phyloP scores from a whole-genome alignment of 2,888 invertebrate genomes.

The Ornithoptera priamus region DNA sequence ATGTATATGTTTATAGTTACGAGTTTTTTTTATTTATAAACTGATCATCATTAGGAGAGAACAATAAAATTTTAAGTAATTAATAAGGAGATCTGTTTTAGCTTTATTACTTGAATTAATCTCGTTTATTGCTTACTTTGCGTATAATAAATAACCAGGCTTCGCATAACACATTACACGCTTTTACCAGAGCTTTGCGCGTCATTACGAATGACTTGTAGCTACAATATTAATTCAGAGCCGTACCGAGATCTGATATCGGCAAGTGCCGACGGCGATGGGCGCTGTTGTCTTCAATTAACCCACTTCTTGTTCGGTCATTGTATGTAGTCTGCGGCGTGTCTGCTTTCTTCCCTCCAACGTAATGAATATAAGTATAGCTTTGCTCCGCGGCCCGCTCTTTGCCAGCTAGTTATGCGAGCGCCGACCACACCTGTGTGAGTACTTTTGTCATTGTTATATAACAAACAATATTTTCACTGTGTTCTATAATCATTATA shows the following conservation, averaged over 20 bases:
- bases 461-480: constrained; percentile 5
- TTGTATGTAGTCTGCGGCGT: constrained; percentile 71
- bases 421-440: constrained; percentile 42
- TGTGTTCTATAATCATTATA: neutral
- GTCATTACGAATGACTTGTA: constrained; percentile 23
- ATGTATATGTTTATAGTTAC: too few species aligned
- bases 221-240: constrained; percentile 43
- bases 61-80: neutral
- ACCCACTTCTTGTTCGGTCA: constrained; percentile 68
- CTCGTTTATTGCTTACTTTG: neutral
- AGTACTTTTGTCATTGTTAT: constrained; percentile 33
- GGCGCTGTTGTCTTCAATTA: constrained; percentile 73
- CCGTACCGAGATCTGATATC: constrained; percentile 58
- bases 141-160: constrained; percentile 7
- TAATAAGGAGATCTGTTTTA: neutral
- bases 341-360: constrained; percentile 74
- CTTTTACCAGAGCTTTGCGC: constrained; percentile 17
- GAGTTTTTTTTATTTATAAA: too few species aligned
- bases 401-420: constrained; percentile 63
- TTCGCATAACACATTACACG: constrained; percentile 8
- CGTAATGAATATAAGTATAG: constrained; percentile 63
- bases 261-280: constrained; percentile 56
- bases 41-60: too few species aligned
- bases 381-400: constrained; percentile 50
- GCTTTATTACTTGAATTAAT: too few species aligned